phyloP scores from a whole-genome alignment of 1,140 invertebrate species.

The Drosophila chauvacae region DNA sequence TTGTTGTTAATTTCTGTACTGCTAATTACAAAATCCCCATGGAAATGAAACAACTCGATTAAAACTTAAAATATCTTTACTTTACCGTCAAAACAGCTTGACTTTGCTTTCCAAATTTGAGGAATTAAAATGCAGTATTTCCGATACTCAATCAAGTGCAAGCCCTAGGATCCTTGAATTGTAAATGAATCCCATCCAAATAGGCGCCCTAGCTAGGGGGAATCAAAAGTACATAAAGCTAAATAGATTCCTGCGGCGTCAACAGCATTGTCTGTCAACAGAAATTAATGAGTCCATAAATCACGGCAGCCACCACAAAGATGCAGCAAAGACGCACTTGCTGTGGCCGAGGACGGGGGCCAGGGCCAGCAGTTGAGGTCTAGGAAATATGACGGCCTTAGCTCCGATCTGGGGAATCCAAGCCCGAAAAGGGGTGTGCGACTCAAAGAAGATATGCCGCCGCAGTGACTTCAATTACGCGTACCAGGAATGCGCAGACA shows the following conservation, averaged over 20 bases:
- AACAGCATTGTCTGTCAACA: slow-evolving; percentile 84
- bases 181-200: slow-evolving; percentile 67
- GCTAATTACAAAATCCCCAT: not conserved
- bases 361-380: slow-evolving; percentile 6
- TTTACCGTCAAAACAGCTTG: too few species aligned
- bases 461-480: slow-evolving; percentile 83
- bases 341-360: slow-evolving; percentile 7
- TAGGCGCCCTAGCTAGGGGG: slow-evolving; percentile 46
- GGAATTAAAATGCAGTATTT: not conserved
- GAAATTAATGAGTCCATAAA: slow-evolving; percentile 84
- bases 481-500: slow-evolving; percentile 76
- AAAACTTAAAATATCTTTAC: not conserved
- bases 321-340: slow-evolving; percentile 32
- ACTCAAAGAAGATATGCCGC: slow-evolving; percentile 60
- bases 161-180: slow-evolving; percentile 31
- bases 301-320: slow-evolving; percentile 67
- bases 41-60: not conserved
- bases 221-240: slow-evolving; percentile 77
- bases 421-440: slow-evolving; percentile 61
- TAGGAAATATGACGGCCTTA: slow-evolving; percentile 69
- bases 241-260: slow-evolving; percentile 81
- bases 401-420: slow-evolving; percentile 39
- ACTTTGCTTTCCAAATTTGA: not conserved
- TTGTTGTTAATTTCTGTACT: not conserved
- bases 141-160: slow-evolving; percentile 16